Evolutionary conservation across 2,888 invertebrate genomes (phyloP), one percentile per base, ranked within the genome.

Genomic region (Drosophila sordidapex): DNA sequence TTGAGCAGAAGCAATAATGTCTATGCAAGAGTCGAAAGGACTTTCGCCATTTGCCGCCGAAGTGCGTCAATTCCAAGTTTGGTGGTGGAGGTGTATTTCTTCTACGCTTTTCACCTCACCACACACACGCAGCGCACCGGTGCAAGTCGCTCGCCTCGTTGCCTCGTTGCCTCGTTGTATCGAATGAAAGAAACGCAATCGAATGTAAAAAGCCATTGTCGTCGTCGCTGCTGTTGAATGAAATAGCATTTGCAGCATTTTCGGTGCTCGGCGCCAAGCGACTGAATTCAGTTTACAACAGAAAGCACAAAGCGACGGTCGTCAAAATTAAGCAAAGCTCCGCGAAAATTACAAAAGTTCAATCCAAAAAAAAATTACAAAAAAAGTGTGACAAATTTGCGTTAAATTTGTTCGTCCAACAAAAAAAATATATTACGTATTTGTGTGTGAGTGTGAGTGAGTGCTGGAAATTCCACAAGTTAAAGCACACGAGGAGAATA

Each of bases 271-370:
- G 83, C 89, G 86, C 82, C 73, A 89, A 84, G 73, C 85, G 51
- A 49, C 58, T 62, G 65, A 73, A 74, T 92, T 46, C 91, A 93
- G 92, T 93, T 91, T 92, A 90, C 87, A 91, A 90, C 91, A 90
- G 91, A 91, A 92, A 92, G 91, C 93, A 91, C 91, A 91, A 90
- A 90, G 83, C 89, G 83, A 90, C 92, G 92, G 93, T 92, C 91
- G 92, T 90, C 77, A 76, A 82, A 81, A 76, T 71, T 82, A 63
- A 82, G 74, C 79, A 77, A 77, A 84, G 82, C 76, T 81, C 77
- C 74, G 79, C 54, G 62, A 43, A 66, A 76, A 67, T 70, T 66
- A 31, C 46, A 35, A 43, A 59, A 48, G 25, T 46, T 25, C 4
- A 15, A 25, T 4, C 0, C 1, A 38, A 27, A 38, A 29, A 49